A percentile compares a stretch with the other conserved stretches of the same genome.
Conservation (phyloP, 2,888 invertebrate genomes). For the Xestoiulus laeticollis region DNA sequence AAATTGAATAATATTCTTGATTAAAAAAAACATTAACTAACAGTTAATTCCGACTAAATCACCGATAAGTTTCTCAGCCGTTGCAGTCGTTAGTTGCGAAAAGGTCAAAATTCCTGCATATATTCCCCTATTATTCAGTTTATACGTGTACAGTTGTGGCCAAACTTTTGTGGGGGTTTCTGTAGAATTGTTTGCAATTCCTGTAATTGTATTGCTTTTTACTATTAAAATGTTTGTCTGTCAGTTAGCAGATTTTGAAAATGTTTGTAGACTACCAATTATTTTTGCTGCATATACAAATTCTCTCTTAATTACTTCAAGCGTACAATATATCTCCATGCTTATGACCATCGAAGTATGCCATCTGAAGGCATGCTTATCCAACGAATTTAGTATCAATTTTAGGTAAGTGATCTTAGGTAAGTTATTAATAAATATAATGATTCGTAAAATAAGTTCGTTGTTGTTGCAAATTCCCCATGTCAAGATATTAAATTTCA, state of each 20-base stretch:
- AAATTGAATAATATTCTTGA: background rate
- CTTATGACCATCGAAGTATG: too few species aligned
- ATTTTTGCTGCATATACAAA: background rate
- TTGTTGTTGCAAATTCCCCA: too few species aligned
- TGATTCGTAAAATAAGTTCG: too few species aligned
- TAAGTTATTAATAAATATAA: too few species aligned
- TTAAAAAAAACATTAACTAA: background rate
- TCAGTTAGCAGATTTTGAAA: conserved; percentile 48
- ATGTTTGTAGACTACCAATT: background rate
- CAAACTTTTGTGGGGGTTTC: conserved; percentile 42
- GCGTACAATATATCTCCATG: too few species aligned
- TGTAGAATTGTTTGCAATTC: conserved; percentile 46
- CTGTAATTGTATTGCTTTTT: conserved; percentile 48
- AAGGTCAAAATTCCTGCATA: background rate
- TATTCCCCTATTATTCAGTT: conserved; percentile 42
- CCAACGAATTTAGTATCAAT: too few species aligned
- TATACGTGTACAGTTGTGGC: conserved; percentile 48
- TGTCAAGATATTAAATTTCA: too few species aligned
- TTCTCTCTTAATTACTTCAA: too few species aligned
- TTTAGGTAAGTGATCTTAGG: too few species aligned
- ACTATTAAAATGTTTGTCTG: conserved; percentile 49
- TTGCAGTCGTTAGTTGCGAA: background rate
- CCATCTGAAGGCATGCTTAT: too few species aligned
- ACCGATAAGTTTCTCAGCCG: background rate
- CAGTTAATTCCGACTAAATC: conserved; percentile 39